Percentiles rank a stretch among this genome's conserved stretches.
Conservation (phyloP, 2,888 invertebrate species). For the Sesia bembeciformis region DNA sequence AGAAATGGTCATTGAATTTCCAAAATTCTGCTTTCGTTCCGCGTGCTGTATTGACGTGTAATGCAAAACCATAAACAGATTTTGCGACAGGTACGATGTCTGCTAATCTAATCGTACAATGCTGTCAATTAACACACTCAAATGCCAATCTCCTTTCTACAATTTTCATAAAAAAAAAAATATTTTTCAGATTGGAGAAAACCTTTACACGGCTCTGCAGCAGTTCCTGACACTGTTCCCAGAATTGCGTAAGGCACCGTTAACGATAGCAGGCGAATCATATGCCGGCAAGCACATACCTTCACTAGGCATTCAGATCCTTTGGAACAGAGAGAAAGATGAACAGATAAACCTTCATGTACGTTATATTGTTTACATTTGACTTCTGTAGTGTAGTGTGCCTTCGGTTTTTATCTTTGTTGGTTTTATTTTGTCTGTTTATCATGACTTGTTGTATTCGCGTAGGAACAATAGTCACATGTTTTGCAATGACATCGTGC, state of each 20-base stretch:
- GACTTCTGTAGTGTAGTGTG: not conserved
- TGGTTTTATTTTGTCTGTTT: too few species aligned
- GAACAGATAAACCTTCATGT: slow-evolving; percentile 67
- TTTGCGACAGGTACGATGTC: too few species aligned
- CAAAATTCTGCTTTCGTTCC: too few species aligned
- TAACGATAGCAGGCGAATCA: slow-evolving; percentile 79
- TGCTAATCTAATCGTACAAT: too few species aligned
- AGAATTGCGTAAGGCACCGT: slow-evolving; percentile 71
- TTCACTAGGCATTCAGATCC: slow-evolving; percentile 75
- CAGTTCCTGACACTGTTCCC: slow-evolving; percentile 80
- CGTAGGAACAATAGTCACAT: too few species aligned
- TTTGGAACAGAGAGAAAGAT: slow-evolving; percentile 48
- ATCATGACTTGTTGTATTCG: too few species aligned
- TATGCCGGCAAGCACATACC: slow-evolving; percentile 77
- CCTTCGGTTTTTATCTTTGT: too few species aligned
- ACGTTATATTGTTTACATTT: not conserved
- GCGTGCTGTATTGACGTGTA: too few species aligned
- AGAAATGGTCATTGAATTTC: too few species aligned
- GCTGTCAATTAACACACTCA: too few species aligned
- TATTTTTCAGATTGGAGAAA: slow-evolving; percentile 62
- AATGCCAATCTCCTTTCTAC: not conserved
- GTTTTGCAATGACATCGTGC: too few species aligned
- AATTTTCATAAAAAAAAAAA: not conserved
- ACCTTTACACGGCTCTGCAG: slow-evolving; percentile 74
- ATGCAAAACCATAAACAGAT: too few species aligned